Base-by-base conservation (phyloP, 2,888 invertebrate species). In the Omphaloscelis lunosa region DNA sequence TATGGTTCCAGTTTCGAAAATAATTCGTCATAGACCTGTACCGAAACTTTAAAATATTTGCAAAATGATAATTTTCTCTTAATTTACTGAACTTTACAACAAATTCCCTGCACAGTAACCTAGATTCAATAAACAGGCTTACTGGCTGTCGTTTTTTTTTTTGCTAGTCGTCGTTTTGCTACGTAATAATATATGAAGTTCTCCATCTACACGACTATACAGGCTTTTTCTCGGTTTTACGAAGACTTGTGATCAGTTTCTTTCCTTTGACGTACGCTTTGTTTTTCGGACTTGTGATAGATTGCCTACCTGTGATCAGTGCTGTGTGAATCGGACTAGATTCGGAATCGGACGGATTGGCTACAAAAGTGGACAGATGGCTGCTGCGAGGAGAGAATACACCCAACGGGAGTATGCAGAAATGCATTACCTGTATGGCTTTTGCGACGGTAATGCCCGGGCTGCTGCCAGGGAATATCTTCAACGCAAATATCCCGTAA, bases 1-100 rank as follows among this genome's bases (percentile, higher is more conserved):
- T 84, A 86, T 51, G 86, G 83, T 66, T 86, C 85, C 80, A 86
- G 82, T 86, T 86, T 86, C 68, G 82, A 86, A 86, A 59, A 85
- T 85, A 85, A 85, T 86, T 86, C 82, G 63, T 86, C 81, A 73
- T 86, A 86, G 53, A n/a, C 3, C 53, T 56, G 53, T 56, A 56
- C 53, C n/a, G 23, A 53, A 53, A 53, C 53, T 51, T 51, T n/a
- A 53, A 53, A 53, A 53, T 53, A 53, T 53, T 53, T 53, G n/a
- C n/a, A 53, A 53, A 53, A 53, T 53, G 53, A n/a, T 51, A 20
- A 51, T 51, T 53, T 53, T 53, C n/a, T n/a, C n/a, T 53, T 53
- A 53, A n/a, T n/a, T 53, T 53, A 53, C n/a, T n/a, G 53, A 53
- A 53, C n/a, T 53, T 53, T 53, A 53, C 53, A 53, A 53, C 53